Conservation (phyloP, 2,113 vertebrate species). For the Chunga burmeisteri region DNA sequence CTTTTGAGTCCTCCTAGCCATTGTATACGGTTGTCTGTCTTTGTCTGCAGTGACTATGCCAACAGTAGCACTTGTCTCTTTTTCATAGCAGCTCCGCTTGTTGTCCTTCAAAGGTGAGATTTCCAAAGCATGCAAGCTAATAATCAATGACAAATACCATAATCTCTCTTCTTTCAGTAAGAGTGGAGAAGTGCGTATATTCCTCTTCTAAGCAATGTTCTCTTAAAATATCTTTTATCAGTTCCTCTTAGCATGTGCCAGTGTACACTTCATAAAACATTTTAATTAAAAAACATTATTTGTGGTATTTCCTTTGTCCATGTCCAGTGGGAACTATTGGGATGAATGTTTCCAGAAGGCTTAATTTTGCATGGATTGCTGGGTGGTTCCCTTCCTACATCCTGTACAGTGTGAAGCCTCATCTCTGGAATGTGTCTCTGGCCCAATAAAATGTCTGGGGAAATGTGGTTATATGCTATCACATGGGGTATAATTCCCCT, state of each 20-base stretch:
- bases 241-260: neutral
- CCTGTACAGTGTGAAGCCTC: neutral
- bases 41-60: neutral
- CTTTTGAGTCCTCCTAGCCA: neutral
- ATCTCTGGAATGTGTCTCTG: neutral
- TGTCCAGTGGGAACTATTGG: neutral
- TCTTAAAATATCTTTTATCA: neutral
- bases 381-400: slow-evolving; percentile 5
- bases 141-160: neutral
- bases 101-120: neutral
- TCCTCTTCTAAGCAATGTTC: neutral
- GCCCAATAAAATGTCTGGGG: neutral
- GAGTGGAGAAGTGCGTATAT: neutral
- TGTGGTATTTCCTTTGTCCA: neutral
- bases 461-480: neutral
- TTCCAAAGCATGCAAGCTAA: neutral
- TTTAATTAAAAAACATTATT: neutral
- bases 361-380: neutral
- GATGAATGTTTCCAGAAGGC: slow-evolving; percentile 7
- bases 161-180: neutral
- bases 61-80: neutral
- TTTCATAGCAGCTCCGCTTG: neutral
- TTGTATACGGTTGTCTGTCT: neutral
- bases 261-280: neutral
- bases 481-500: neutral